Conservation (phyloP, 2,113 vertebrate genomes). For the Pungitius pungitius region DNA sequence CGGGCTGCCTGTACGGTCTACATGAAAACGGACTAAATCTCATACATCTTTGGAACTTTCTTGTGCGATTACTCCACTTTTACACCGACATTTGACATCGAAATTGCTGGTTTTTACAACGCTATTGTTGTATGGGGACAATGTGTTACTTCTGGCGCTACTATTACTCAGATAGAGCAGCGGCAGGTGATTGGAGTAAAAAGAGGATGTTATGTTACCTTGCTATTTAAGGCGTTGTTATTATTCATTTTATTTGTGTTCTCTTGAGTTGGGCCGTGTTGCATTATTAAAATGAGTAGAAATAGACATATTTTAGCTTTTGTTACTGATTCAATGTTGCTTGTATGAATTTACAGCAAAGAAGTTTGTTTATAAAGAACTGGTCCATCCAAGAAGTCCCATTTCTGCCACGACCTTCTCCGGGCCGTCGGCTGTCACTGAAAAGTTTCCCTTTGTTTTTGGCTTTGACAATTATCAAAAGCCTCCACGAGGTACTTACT, state of each 20-base stretch:
- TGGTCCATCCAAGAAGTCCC: not conserved
- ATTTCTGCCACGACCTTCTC: conserved; percentile 16
- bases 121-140: conserved; percentile 57
- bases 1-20: conserved; percentile 9
- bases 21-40: conserved; percentile 28
- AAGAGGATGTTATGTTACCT: not conserved
- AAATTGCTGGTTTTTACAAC: conserved; percentile 58
- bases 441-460: conserved; percentile 36
- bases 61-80: conserved; percentile 39
- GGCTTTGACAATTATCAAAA: conserved; percentile 54
- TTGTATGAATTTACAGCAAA: not conserved
- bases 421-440: conserved; percentile 7
- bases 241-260: not conserved
- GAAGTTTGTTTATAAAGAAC: conserved; percentile 7
- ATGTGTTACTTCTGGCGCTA: conserved; percentile 49
- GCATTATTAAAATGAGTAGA: not conserved
- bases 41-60: conserved; percentile 16
- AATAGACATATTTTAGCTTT: not conserved
- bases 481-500: conserved; percentile 44
- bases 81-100: conserved; percentile 56
- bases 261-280: not conserved
- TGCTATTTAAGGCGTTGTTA: not conserved
- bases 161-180: conserved; percentile 52
- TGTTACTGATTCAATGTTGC: not conserved
- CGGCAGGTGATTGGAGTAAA: conserved; percentile 19